These are phyloP conservation scores for Crotalus tigris DNA, from an alignment of 2,113 vertebrate genomes.

Conservation along the genomic window DNA sequence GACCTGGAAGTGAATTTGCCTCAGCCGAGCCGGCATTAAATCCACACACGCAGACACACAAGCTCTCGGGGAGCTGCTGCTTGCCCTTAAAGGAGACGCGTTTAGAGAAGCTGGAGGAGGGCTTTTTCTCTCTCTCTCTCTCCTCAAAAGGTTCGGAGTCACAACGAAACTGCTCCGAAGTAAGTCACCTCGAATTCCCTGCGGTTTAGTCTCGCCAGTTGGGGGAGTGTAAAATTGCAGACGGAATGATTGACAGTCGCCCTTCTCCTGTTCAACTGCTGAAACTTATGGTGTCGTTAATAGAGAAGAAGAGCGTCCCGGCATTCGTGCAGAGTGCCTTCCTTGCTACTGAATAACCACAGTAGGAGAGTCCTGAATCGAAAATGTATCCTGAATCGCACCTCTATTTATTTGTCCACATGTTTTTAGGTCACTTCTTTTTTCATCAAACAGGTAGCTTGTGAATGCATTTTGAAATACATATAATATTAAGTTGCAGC, in stretches of 20 bases:
- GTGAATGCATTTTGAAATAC: neutral
- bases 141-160: neutral
- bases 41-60: neutral
- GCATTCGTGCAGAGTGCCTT: neutral
- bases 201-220: neutral
- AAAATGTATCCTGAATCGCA: neutral
- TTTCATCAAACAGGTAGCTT: neutral
- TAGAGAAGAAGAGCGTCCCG: neutral
- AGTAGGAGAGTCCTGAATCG: neutral
- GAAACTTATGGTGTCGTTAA: neutral
- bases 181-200: neutral
- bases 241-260: neutral
- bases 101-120: neutral
- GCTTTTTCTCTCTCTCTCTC: too few relatives aligned
- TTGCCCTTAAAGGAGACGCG: constrained; percentile 61
- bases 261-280: neutral
- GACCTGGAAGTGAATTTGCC: constrained; percentile 52
- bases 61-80: constrained; percentile 11
- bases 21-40: constrained; percentile 15
- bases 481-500: neutral
- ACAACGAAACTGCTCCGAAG: neutral
- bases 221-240: neutral
- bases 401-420: too few relatives aligned
- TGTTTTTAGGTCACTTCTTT: neutral
- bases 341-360: neutral